Evolutionary conservation across 2,888 invertebrate species (phyloP).

Genomic region (Andrena haemorrhoa): DNA sequence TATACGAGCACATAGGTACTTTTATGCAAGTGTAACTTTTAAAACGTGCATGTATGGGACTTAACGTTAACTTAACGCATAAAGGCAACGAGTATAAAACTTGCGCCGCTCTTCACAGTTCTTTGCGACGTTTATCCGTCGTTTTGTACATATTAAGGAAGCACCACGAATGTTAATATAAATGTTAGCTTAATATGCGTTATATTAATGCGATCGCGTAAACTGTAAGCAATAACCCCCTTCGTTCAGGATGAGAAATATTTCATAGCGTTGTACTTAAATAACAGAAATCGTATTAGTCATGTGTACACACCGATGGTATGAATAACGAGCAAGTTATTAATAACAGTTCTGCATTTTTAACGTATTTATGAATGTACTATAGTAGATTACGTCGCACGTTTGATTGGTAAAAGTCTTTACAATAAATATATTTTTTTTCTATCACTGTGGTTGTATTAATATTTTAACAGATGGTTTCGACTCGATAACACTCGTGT

Average conservation of each 20-base stretch:
- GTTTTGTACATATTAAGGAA: conserved; percentile 39
- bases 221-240: conserved; percentile 23
- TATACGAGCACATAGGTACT: conserved; percentile 8
- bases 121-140: conserved; percentile 10
- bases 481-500: conserved; percentile 65
- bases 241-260: conserved; percentile 26
- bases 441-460: conserved; percentile 55
- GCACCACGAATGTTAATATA: conserved; percentile 24
- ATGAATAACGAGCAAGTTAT: conserved; percentile 26
- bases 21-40: conserved; percentile 30
- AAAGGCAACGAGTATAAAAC: conserved; percentile 2
- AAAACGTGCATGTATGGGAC: not conserved
- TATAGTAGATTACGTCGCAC: conserved; percentile 50
- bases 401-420: conserved; percentile 26
- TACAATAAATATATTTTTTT: conserved; percentile 31
- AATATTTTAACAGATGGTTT: conserved; percentile 54
- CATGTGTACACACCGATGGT: conserved; percentile 35
- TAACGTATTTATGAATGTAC: conserved; percentile 65
- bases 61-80: conserved; percentile 33
- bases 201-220: conserved; percentile 26
- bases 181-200: conserved; percentile 24
- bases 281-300: conserved; percentile 35
- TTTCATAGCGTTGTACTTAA: conserved; percentile 47
- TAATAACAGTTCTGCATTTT: conserved; percentile 19
- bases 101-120: conserved; percentile 24